Conservation (phyloP, 2,797 vertebrate species). For the Danio kyathit region DNA sequence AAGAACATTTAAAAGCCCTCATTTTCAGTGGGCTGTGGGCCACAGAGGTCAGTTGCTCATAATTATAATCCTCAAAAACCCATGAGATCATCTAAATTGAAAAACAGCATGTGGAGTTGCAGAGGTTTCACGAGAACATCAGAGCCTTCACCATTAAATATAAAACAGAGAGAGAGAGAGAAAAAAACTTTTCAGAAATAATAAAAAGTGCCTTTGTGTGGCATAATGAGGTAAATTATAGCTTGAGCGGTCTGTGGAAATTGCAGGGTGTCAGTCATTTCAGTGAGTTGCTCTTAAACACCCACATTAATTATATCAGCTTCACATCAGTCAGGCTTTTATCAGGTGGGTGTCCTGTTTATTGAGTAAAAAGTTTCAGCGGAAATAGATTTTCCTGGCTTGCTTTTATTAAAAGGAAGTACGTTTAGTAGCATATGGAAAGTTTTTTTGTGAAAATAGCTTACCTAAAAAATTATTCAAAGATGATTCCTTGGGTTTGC, state of each 20-base stretch:
- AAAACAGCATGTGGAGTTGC: conserved; percentile 64
- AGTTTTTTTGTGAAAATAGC: too few relatives aligned
- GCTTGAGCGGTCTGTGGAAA: conserved; percentile 65
- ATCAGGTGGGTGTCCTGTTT: conserved; percentile 57
- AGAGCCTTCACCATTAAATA: conserved; percentile 20
- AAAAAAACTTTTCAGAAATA: conserved; percentile 12
- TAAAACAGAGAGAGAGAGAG: not conserved
- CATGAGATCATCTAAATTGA: conserved; percentile 13
- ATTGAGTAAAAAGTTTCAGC: not conserved
- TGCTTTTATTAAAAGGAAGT: conserved; percentile 13
- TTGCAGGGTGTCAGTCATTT: conserved; percentile 69
- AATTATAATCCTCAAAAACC: conserved; percentile 18
- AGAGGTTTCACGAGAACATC: conserved; percentile 43
- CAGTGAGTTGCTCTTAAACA: conserved; percentile 65
- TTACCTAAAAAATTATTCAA: too few relatives aligned
- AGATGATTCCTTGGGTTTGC: too few relatives aligned
- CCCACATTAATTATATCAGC: conserved; percentile 69
- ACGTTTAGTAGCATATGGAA: too few relatives aligned
- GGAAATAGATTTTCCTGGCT: not conserved
- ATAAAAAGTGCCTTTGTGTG: conserved; percentile 60
- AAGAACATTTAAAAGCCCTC: not conserved
- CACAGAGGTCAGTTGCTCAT: conserved; percentile 5
- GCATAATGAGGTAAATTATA: conserved; percentile 71
- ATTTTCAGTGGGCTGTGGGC: conserved; percentile 12
- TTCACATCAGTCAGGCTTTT: conserved; percentile 53